Conservation (phyloP, 2,888 invertebrate species). For the Alviniconcha strummeri region DNA sequence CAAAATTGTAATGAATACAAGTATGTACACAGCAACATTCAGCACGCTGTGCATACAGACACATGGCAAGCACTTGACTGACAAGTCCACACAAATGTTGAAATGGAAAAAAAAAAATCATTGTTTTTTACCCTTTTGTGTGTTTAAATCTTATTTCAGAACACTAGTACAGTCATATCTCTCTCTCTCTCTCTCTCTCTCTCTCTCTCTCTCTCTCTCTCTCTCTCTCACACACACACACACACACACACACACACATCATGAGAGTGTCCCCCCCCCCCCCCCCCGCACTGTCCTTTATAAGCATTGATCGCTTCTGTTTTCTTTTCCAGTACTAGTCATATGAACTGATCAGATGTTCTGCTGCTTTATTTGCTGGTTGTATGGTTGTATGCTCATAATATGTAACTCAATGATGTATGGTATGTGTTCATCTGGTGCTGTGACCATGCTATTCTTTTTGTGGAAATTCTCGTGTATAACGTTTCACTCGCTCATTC, state of each 20-base stretch:
- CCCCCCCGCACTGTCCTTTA: too few species aligned
- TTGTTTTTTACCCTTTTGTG: not conserved
- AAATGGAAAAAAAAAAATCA: not conserved
- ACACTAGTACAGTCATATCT: not conserved
- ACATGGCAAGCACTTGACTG: too few species aligned
- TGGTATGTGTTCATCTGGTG: not conserved
- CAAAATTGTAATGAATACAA: not conserved
- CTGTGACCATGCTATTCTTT: too few species aligned
- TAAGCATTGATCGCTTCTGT: too few species aligned
- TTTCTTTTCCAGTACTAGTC: not conserved
- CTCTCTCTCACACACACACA: conserved; percentile 15
- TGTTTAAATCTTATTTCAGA: too few species aligned
- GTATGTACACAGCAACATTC: not conserved
- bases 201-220: not conserved
- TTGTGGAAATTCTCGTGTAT: too few species aligned
- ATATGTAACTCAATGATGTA: not conserved
- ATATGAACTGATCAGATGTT: not conserved
- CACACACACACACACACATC: conserved; percentile 21
- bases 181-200: not conserved
- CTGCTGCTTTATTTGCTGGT: not conserved
- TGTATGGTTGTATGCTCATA: too few species aligned
- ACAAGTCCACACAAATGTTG: not conserved
- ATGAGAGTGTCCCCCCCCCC: not conserved
- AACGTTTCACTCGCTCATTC: too few species aligned
- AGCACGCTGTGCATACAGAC: too few species aligned